Base-by-base conservation (phyloP, 2,113 vertebrate species). In the Tympanuchus pallidicinctus region DNA sequence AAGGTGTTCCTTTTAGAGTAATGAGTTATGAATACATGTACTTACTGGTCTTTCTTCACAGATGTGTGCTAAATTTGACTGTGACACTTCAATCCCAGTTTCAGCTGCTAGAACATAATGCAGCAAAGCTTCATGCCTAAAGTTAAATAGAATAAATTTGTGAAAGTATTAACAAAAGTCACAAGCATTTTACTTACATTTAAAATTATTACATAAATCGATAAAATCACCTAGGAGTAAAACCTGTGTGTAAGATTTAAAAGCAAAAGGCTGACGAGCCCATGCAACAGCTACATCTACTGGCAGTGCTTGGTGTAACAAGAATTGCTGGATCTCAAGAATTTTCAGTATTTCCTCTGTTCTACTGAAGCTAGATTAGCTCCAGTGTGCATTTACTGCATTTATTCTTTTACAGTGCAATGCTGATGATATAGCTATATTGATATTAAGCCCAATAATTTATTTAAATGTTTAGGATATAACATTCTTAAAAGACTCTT, bases 31-130 rank as follows among this genome's bases (percentile, higher is more conserved):
- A 89, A 89, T n/a, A 63, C 21, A 75, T 89, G 76, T 93, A 98
- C 98, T 97, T 94, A 98, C 98, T 27, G 98, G 97, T 88, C 94
- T 97, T 96, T 98, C 98, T 97, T 99, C 98, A 92, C 98, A 99
- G 94, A 99, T 98, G 95, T 99, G 98, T 16, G 98, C 99, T 63
- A 98, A 96, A 88, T 99, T 99, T 91, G 97, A 98, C 97, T 99
- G 99, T 47, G 99, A 99, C 93, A 99, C 98, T 97, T 98, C 98
- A 84, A 99, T 98, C 76, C 99, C 99, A 28, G 98, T 98, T 98
- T 99, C 99, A 93, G 99, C 99, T 21, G 98, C 98, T 95, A 99
- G 93, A 74, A 98, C 77, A 22, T 99, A 99, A 97, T 98, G 98
- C 85, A 99, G 96, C 71, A 99, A 95, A 24, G 99, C 98, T 94